Evolutionary conservation across 1,140 invertebrate species (phyloP), one percentile per base, ranked within the genome.

Genomic region (Mya arenaria): DNA sequence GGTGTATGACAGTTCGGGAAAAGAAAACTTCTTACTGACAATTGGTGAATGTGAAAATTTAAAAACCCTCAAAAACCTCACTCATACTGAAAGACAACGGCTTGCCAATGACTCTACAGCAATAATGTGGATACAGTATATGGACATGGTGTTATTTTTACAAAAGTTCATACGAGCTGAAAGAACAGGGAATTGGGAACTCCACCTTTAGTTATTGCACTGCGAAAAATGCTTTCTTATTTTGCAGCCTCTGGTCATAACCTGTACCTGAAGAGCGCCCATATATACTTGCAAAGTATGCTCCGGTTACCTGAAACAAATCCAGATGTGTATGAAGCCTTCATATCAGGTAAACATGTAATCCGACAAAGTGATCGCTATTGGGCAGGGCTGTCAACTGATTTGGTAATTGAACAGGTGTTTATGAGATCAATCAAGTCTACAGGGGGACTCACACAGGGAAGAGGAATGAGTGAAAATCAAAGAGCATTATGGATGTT

Each of bases 361-460:
- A 48, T 88, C 3, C 28, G 86, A 25, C 36, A 84, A 55, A 80
- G 58, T 34, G 84, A 93, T 72, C 90, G 91, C 83, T 92, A 89
- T 84, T 94, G 91, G 90, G 90, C 87, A 60, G 93, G 93, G 30
- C 79, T 92, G 30, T 93, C 85, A 72, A 83, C 87, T 19, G 91
- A 92, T 81, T 83, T 91, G 82, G 84, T 83, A 10, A 90, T 92
- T 30, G 87, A 91, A 73, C 86, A 90, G 44, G 65, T 68, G 1
- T 62, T 87, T 17, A 87, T 87, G 82, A 32, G 75, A 4, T 74
- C 88, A 25, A 0, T 85, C 4, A 85, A 85, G 34, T 19, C 37
- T 3, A 62, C 4, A 37, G 78, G 62, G 19, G 83, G 77, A 25
- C 41, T 84, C 4, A 80, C 83, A 13, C 28, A 60, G 41, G 77